Base-by-base conservation (phyloP, 2,797 vertebrate species). In the Malurus leucopterus region DNA sequence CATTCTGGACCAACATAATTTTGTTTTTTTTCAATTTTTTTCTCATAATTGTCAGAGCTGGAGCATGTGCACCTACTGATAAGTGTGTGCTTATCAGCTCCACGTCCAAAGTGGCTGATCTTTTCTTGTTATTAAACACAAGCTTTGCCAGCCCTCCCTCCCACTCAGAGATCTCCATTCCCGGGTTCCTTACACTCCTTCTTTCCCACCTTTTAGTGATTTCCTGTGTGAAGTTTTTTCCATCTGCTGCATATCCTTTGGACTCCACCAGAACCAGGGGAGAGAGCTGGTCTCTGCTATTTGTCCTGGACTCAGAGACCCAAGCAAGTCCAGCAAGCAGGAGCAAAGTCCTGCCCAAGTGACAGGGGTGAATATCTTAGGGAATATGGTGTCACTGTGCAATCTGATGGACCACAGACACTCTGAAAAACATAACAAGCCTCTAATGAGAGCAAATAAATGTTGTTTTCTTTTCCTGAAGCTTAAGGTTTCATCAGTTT, bases 31-130 rank as follows among this genome's bases (percentile, higher is more conserved):
- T 14, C 9, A 3, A 1, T 36, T 7, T 64, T 86, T 77, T 67
- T 17, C 0, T 13, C 11, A 8, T 64, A 15, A 40, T n/a, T 83
- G 3, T 61, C 27, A 40, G 32, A 47, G 32, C 13, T 65, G 47
- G 47, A 44, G 9, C 4, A 9, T 0, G 0, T 5, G 4, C 34
- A 15, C 11, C 15, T 44, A 34, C 13, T n/a, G 30, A 40, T 49
- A 41, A 65, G 5, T 23, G 3, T 34, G 23, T 44, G 12, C 20
- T 41, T 58, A 23, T 55, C 53, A 53, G 2, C 24, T 79, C 46
- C 40, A 11, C 20, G 27, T 50, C 38, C 46, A 57, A 54, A 84
- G 29, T 13, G 18, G 2, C 3, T 26, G 6, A 38, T 69, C 8
- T 38, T 38, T 54, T 59, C 47, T 54, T 58, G 9, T 41, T 64